Evolutionary conservation across 2,888 invertebrate genomes (phyloP).

Genomic region (Drosophila monieri): DNA sequence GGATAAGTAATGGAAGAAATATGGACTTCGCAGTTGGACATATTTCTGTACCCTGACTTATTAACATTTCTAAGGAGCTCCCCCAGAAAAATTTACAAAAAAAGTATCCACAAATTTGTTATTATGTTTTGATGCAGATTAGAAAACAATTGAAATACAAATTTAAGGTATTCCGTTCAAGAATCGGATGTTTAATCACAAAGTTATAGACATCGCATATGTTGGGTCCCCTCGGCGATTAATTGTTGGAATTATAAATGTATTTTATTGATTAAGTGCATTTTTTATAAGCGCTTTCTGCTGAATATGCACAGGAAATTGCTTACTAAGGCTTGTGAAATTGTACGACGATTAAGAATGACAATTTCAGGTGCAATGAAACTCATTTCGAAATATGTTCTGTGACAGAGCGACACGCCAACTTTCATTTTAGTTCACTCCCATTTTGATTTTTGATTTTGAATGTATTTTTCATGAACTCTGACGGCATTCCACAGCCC

Average conservation of each 20-base stretch:
- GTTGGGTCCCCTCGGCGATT: not conserved
- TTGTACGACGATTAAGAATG: not conserved
- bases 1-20: not conserved
- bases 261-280: not conserved
- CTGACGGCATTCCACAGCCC: constrained; percentile 38
- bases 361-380: constrained; percentile 1
- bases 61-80: not conserved
- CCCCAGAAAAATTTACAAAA: too few relatives aligned
- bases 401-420: constrained; percentile 10
- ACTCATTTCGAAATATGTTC: constrained; percentile 15
- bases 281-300: not conserved
- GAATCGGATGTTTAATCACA: too few relatives aligned
- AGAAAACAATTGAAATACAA: too few relatives aligned
- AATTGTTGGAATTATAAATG: constrained; percentile 23
- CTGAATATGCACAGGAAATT: not conserved
- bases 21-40: accelerated
- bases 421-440: constrained; percentile 14
- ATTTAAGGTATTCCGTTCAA: too few relatives aligned
- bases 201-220: not conserved
- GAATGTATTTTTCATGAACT: constrained; percentile 66
- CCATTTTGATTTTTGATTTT: constrained; percentile 47
- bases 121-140: too few relatives aligned
- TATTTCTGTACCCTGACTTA: not conserved
- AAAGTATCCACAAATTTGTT: too few relatives aligned
- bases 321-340: not conserved